Conservation (phyloP, 2,113 vertebrate species). For the Menura novaehollandiae region DNA sequence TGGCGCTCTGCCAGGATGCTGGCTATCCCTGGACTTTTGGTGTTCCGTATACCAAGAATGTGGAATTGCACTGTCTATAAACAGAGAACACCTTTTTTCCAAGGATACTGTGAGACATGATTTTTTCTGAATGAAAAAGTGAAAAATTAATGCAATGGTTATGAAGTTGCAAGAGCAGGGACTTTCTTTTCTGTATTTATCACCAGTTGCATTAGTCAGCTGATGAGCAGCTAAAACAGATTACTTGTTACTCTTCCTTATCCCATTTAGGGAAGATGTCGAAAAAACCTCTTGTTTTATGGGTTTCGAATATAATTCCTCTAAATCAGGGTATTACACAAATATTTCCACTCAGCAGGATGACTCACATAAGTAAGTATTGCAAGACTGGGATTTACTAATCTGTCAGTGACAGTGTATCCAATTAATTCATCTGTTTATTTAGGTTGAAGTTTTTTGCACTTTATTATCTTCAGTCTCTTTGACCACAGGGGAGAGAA, state of each 20-base stretch:
- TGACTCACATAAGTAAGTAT: slow-evolving; percentile 15
- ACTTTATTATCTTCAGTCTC: background rate
- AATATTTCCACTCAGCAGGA: slow-evolving; percentile 25
- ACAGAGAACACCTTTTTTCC: slow-evolving; percentile 15
- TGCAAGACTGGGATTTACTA: background rate
- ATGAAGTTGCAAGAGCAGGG: background rate
- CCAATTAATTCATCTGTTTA: slow-evolving; percentile 41
- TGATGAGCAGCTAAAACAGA: background rate
- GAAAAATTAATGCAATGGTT: background rate
- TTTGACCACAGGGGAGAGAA: background rate
- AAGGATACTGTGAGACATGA: background rate
- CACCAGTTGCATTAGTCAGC: background rate
- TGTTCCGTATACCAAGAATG: slow-evolving; percentile 51
- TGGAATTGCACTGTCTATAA: slow-evolving; percentile 39
- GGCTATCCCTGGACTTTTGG: slow-evolving; percentile 42
- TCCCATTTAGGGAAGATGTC: background rate
- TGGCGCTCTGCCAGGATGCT: slow-evolving; percentile 60
- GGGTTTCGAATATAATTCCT: background rate
- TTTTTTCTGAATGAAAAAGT: background rate
- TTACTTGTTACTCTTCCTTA: background rate
- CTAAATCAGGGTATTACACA: background rate
- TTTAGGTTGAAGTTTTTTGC: slow-evolving; percentile 41
- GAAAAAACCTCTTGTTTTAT: background rate
- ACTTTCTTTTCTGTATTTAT: background rate
- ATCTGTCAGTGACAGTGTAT: background rate